Base-by-base conservation (phyloP, 2,888 invertebrate genomes). In the Eretmocerus hayati region DNA sequence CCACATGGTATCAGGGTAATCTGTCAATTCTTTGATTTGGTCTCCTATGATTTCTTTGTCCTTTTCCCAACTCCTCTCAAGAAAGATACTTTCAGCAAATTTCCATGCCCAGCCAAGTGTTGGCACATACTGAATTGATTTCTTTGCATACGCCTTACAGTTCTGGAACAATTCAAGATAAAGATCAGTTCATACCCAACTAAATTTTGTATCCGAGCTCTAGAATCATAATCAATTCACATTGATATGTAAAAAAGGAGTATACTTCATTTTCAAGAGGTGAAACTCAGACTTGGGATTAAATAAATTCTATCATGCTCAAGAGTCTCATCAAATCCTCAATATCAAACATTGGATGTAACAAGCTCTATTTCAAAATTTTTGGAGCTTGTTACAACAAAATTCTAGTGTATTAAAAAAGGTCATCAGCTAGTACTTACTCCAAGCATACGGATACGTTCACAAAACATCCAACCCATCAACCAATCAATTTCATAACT, bases 71-170 rank as follows among this genome's bases (percentile, higher is more conserved):
- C 87, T 87, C 59, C 95, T 80, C 69, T 93, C 91, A 49, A 96
- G 78, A 74, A 95, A 95, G 53, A 95, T 90, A 73, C 89, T 89
- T 70, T 95, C 95, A 1, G 90, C 88, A 71, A 93, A 90, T 74
- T 90, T 90, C 93, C 94, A 96, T 62, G 88, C 86, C 95, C 95
- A 96, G 30, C 95, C 95, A 59, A 95, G 81, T 9, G 91, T 84
- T 21, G 96, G 96, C 56, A 95, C 78, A 69, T 89, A 93, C 60
- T 87, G 84, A 56, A 95, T 84, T 13, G 85, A 85, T 72, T 91
- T 90, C 74, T 96, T 96, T 1, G 91, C 92, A 71, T 91, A 94
- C 1, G 94, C 91, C 77, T 95, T 94, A 61, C 92, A 90, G 70
- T 91, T 91, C 84, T 90, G 72, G 61, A 79, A 79, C 16, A 32